These are phyloP conservation scores for Hypomesus transpacificus DNA, from an alignment of 2,113 vertebrate species.

Conservation along the genomic window DNA sequence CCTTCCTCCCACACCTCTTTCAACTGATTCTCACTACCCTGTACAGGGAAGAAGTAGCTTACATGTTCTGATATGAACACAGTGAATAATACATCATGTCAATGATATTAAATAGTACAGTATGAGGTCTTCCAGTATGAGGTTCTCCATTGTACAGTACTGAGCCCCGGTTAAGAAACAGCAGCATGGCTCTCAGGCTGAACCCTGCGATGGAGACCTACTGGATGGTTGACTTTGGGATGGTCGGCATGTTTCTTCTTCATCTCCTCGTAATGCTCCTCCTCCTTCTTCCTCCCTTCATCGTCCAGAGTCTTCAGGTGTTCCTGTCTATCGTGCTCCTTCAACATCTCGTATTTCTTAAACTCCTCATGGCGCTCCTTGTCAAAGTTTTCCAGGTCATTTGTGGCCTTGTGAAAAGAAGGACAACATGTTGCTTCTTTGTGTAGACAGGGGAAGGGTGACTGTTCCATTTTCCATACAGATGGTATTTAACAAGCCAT, in stretches of 20 bases:
- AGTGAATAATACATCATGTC: too few species aligned
- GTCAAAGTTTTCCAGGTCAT: conserved; percentile 92
- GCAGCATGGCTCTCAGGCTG: not conserved
- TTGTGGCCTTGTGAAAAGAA: conserved; percentile 78
- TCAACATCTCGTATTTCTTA: conserved; percentile 96
- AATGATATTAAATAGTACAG: too few species aligned
- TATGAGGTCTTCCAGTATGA: too few species aligned
- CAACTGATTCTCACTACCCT: conserved; percentile 97
- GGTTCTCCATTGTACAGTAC: not conserved
- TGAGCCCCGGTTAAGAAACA: not conserved
- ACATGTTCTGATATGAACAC: too few species aligned
- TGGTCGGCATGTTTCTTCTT: conserved; percentile 94
- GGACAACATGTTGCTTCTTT: not conserved
- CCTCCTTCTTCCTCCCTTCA: conserved; percentile 83
- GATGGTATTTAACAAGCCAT: not conserved
- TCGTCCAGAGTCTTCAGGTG: conserved; percentile 90
- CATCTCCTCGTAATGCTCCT: conserved; percentile 91
- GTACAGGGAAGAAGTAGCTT: conserved; percentile 22
- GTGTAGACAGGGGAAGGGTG: too few species aligned
- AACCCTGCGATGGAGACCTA: conserved; percentile 56
- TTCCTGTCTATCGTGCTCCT: conserved; percentile 90
- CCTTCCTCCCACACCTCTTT: conserved; percentile 98
- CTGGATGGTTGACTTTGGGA: conserved; percentile 96
- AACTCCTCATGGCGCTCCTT: conserved; percentile 95
- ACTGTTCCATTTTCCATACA: not conserved